These are phyloP conservation scores for Meleagris gallopavo DNA, from an alignment of 2,113 vertebrate genomes.

Conservation along the genomic window DNA sequence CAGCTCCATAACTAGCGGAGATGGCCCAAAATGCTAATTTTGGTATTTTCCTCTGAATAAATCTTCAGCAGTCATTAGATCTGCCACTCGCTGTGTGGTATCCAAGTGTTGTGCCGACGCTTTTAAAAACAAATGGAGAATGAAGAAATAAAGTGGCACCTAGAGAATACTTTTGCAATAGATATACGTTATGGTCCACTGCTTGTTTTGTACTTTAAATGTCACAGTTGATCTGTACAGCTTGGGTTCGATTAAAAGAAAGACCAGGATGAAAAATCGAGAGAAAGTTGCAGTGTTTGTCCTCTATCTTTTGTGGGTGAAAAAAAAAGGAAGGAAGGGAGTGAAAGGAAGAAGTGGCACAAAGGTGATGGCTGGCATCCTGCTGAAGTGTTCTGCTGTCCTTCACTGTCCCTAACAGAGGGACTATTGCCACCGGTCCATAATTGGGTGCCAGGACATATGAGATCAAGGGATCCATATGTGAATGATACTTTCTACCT, in stretches of 20 bases:
- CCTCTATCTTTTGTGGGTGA: neutral
- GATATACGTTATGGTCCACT: neutral
- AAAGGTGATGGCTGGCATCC: neutral
- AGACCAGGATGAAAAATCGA: neutral
- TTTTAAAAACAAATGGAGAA: constrained; percentile 7
- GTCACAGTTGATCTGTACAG: neutral
- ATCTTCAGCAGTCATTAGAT: constrained; percentile 37
- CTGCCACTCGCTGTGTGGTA: neutral
- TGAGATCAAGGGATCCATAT: neutral
- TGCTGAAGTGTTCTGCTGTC: neutral
- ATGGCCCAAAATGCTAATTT: constrained; percentile 46
- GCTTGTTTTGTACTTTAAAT: constrained; percentile 45
- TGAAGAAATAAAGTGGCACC: constrained; percentile 34
- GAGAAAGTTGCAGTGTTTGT: neutral
- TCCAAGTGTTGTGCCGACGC: neutral
- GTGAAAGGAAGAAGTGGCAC: neutral
- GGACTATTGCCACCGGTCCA: neutral
- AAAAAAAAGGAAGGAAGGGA: neutral
- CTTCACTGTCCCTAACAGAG: neutral
- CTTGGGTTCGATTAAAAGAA: neutral
- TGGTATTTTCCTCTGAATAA: constrained; percentile 32
- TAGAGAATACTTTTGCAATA: constrained; percentile 18
- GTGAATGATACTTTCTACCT: neutral
- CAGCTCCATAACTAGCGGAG: neutral
- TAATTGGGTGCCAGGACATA: neutral